These are phyloP conservation scores for Anticlea derivata DNA, from an alignment of 2,888 invertebrate species.

Conservation along the genomic window DNA sequence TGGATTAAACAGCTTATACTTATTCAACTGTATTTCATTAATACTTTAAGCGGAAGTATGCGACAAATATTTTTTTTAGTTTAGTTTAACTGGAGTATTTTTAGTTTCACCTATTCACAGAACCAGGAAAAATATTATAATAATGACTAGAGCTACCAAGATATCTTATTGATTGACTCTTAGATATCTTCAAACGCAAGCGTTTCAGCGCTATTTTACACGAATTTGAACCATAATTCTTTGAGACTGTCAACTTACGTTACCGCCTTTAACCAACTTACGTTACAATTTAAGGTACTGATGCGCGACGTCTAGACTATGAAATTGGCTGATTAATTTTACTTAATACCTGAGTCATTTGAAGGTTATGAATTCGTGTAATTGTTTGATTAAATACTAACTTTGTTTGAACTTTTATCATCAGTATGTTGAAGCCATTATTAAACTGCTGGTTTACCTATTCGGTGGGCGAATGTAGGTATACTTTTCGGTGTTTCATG, in stretches of 20 bases:
- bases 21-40: no score
- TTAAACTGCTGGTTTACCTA: no score
- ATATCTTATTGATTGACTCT: no score
- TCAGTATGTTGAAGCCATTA: slow-evolving; percentile 1
- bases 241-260: no score
- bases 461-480: no score
- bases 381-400: not conserved
- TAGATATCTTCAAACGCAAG: no score
- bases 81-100: not conserved
- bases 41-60: not conserved
- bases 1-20: slow-evolving; percentile 16
- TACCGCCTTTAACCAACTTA: no score
- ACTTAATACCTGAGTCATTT: not conserved
- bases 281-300: not conserved
- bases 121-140: no score
- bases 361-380: not conserved
- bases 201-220: no score
- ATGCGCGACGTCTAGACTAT: not conserved
- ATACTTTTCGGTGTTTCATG: not conserved
- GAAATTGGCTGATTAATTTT: not conserved
- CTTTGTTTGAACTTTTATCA: not conserved
- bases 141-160: no score
- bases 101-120: not conserved
- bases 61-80: not conserved
- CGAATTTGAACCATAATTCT: no score